Evolutionary conservation across 2,888 invertebrate species (phyloP).

Genomic region (Hyles lineata): DNA sequence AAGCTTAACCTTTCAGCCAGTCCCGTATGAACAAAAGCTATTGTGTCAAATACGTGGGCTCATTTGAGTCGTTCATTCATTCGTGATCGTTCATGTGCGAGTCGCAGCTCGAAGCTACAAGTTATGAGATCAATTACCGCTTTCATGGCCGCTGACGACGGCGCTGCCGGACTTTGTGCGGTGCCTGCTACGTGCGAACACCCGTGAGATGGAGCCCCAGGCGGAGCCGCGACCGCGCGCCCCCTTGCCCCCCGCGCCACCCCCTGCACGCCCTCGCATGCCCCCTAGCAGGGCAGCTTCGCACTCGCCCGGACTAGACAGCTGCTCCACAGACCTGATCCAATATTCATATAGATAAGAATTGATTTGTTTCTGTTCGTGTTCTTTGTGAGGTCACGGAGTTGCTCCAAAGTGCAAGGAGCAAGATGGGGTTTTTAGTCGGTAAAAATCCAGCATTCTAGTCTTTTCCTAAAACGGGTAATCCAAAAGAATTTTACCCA

Average conservation of each 20-base stretch:
- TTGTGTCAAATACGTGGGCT: no score
- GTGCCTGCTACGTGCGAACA: slow-evolving; percentile 94
- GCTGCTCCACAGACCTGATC: slow-evolving; percentile 90
- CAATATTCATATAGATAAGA: background rate
- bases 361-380: no score
- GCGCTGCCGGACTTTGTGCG: slow-evolving; percentile 90
- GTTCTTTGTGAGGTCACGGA: no score
- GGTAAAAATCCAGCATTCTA: no score
- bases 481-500: no score
- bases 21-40: no score
- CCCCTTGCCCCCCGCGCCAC: slow-evolving; percentile 64
- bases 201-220: slow-evolving; percentile 96
- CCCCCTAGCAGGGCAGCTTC: slow-evolving; percentile 86
- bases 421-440: no score
- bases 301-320: slow-evolving; percentile 90
- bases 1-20: no score
- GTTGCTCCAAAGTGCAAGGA: no score
- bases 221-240: slow-evolving; percentile 89
- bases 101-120: background rate
- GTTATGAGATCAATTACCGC: slow-evolving; percentile 72
- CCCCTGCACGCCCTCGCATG: slow-evolving; percentile 70
- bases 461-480: no score
- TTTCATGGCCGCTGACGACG: slow-evolving; percentile 87
- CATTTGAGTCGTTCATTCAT: no score
- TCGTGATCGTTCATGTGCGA: no score